Evolutionary conservation across 1,140 invertebrate species (phyloP), one percentile per base, ranked within the genome.

Genomic region (Drosophila ogumai): DNA sequence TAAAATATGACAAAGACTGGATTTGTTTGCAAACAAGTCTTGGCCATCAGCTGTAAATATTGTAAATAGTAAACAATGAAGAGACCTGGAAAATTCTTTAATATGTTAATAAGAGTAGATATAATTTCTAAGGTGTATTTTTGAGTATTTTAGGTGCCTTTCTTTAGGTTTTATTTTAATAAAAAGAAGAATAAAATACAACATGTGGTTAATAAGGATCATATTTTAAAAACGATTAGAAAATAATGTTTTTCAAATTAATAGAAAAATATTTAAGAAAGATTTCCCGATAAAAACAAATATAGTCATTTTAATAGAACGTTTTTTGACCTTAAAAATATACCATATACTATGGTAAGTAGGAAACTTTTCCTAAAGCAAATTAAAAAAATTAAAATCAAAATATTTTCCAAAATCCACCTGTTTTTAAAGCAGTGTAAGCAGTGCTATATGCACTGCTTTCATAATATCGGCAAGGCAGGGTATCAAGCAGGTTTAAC

Each of bases 1-100:
- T 36, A 17, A 60, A 41, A 46, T 57, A 43, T 25, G 46, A 9
- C 3, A 15, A 19, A 19, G 56, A 15, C 25, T 19, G 32, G 19
- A 6, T 54, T 54, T 54, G 50, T 54, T 54, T 54, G 32, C 50
- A 54, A 54, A 34, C 17, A 52, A 32, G 49, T 32, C 49, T 12
- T 2, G 12, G 50, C 12, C 49, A 52, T 54, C 17, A 54, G 50
- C 50, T 54, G 50, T 38, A 38, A 36, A 36, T 36, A 54, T 36
- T 1, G 13, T 36, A 36, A 52, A 54, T 54, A 36, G 19, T 38
- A 55, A 55, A 55, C 52, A 55, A 55, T 10, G 19, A 12, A 19
- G 9, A 34, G 10, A 2, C 22, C 22, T 6, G 5, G 0, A 10
- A 25, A 38, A 3, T 15, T 3, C 0, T 22, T 5, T 9, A 12